Base-by-base conservation (phyloP, 2,888 invertebrate species). In the Bugula neritina region DNA sequence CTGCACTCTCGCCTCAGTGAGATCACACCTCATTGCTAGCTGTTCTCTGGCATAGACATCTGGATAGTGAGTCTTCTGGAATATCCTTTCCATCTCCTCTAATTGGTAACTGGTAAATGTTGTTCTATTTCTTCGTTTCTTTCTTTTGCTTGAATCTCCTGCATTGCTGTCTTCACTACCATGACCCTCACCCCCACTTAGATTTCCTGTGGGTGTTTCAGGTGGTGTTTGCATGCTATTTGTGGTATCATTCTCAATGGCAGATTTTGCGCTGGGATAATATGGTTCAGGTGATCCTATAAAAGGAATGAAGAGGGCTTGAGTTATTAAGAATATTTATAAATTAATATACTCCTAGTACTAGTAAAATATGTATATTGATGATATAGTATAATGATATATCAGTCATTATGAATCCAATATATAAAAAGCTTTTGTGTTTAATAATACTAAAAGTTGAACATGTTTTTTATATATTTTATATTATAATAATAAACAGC, bases 41-140 rank as follows among this genome's bases (percentile, higher is more conserved):
- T 84, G 84, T 74, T 84, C 84, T 21, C 84, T 75, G 1, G 83
- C 83, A 72, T 83, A 83, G n/a, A 84, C 84, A 74, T 84, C 84
- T 34, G 84, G 84, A 74, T 84, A 84, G 74, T 84, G 84, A 0
- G 84, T 84, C 77, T 83, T 82, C 77, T 84, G 83, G 74, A 84
- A 84, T 1, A 84, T 80, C 34, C 82, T 72, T 75, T 84, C 84
- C 83, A 84, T 83, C 77, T 84, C 84, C 73, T 84, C 83, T 71
- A 84, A 75, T 74, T 84, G 84, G 74, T 80, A 83, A 74, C 82
- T 83, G 13, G 84, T 84, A 76, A 84, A 84, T 17, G 84, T 84
- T 34, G 84, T 84, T 70, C 84, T 73, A 75, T 84, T 84, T 69
- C 84, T 74, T 58, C 83, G 73, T 74, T 83, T 83, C 77, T 83